phyloP scores from a whole-genome alignment of 2,113 vertebrate species.

The Sylvietta virens region DNA sequence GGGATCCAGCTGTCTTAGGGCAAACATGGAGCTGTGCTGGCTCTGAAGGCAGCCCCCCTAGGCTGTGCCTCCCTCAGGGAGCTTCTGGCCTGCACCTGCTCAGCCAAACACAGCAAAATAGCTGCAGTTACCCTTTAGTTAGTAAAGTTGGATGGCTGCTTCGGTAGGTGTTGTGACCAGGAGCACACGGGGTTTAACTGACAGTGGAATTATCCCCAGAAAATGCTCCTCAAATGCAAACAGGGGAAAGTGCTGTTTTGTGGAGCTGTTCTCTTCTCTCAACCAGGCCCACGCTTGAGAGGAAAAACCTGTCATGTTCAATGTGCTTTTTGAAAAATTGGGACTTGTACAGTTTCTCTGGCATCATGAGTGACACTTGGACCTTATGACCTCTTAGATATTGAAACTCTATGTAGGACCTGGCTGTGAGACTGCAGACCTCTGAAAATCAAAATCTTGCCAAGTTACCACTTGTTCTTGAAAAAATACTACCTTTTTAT shows the following conservation, averaged over 20 bases:
- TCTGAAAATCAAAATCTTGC: neutral
- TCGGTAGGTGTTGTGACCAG: neutral
- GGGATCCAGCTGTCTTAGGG: accelerated
- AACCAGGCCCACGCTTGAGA: neutral
- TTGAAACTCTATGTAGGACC: neutral
- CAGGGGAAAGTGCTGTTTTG: neutral
- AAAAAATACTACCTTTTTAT: neutral
- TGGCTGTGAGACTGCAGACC: neutral
- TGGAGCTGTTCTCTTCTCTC: neutral
- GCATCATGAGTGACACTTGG: neutral
- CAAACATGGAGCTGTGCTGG: neutral
- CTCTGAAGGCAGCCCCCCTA: neutral
- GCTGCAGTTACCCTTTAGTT: neutral
- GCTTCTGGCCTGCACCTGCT: neutral
- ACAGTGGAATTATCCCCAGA: neutral
- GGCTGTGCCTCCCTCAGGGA: neutral
- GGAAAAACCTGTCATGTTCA: neutral
- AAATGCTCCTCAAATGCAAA: neutral
- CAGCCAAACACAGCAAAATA: neutral
- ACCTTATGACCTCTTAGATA: neutral
- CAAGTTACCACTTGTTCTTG: neutral
- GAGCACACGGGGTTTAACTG: neutral
- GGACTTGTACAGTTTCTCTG: neutral
- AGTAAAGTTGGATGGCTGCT: neutral
- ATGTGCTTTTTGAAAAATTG: neutral